Evolutionary conservation across 2,888 invertebrate genomes (phyloP).

Genomic region (Agrotis puta): DNA sequence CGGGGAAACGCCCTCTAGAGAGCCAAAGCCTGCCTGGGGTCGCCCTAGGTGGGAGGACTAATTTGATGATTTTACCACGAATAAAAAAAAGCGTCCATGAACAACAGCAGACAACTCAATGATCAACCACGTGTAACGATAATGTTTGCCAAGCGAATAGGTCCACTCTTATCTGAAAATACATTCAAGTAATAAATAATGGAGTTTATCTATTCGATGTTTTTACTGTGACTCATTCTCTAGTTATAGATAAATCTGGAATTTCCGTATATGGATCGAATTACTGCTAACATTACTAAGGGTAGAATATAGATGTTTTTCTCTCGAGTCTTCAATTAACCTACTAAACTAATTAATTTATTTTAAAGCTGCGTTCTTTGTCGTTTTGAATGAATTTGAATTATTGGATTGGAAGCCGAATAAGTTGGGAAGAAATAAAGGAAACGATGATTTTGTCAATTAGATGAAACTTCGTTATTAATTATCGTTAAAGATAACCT

Average conservation of each 20-base stretch:
- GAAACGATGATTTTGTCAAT: background rate
- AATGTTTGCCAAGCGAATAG: conserved; percentile 22
- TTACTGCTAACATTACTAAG: background rate
- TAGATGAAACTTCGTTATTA: no score
- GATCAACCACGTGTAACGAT: conserved; percentile 12
- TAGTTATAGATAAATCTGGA: background rate
- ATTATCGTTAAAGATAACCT: no score
- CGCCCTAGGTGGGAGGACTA: no score
- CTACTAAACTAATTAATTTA: background rate
- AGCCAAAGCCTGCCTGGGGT: no score
- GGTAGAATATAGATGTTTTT: background rate
- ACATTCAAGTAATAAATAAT: conserved; percentile 9
- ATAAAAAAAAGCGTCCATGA: background rate
- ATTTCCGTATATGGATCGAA: background rate
- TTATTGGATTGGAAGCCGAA: background rate
- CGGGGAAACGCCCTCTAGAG: no score
- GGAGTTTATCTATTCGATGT: background rate
- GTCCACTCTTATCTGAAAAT: conserved; percentile 2
- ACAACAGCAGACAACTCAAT: conserved; percentile 18
- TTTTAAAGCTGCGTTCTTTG: no score
- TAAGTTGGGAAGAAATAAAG: background rate
- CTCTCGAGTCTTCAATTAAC: no score
- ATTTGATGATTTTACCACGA: no score
- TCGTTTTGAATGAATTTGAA: no score
- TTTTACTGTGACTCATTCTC: conserved; percentile 7